phyloP scores from a whole-genome alignment of 2,888 invertebrate species.

The Microchrysa polita region DNA sequence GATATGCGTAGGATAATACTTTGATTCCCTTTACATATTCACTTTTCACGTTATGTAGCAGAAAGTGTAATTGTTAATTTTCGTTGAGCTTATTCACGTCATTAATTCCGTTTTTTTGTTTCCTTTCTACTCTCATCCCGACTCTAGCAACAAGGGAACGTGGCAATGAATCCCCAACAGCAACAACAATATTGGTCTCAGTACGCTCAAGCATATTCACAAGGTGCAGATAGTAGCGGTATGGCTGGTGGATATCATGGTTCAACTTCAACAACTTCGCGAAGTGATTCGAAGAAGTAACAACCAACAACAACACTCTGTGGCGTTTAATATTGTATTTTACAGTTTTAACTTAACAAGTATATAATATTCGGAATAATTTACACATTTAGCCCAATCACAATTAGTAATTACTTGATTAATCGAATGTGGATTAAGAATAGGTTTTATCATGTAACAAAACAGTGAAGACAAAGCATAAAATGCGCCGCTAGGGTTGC shows the following conservation, averaged over 20 bases:
- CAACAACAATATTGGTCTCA: slow-evolving; percentile 50
- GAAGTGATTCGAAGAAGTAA: slow-evolving; percentile 40
- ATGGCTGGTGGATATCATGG: slow-evolving; percentile 19
- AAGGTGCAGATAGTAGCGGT: slow-evolving; percentile 8
- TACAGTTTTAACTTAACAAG: background rate
- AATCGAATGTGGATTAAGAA: no score
- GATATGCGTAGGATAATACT: background rate
- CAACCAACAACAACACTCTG: no score
- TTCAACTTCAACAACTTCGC: slow-evolving; percentile 12
- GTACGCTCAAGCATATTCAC: slow-evolving; percentile 47
- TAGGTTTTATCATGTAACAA: no score
- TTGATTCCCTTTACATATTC: background rate
- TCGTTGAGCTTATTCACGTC: no score
- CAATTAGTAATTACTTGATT: no score
- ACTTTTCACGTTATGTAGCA: background rate
- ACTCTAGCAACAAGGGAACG: slow-evolving; percentile 35
- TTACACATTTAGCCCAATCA: background rate
- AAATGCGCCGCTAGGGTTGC: no score
- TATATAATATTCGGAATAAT: background rate
- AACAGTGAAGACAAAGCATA: no score
- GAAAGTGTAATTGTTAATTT: background rate
- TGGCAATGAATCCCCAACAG: slow-evolving; percentile 44
- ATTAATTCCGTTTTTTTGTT: background rate
- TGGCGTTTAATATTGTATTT: background rate
- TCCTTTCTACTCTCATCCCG: no score